Evolutionary conservation across 2,113 vertebrate species (phyloP), one percentile per base, ranked within the genome.

Genomic region (Forbesichthys papilliferus): DNA sequence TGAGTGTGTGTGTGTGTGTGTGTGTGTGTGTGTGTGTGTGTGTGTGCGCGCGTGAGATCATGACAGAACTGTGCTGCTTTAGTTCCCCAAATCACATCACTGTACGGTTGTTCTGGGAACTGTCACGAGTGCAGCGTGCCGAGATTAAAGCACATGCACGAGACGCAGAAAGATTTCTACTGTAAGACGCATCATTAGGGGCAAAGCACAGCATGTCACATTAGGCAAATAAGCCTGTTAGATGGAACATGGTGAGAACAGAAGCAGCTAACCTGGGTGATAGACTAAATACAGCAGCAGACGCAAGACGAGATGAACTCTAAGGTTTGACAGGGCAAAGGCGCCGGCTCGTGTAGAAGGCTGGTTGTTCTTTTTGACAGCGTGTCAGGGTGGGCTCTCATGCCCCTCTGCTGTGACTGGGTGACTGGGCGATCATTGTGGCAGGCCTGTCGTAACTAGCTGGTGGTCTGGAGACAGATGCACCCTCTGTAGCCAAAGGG

Each of bases 371-470:
- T 92, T 95, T 95, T 94, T 94, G 86, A 93, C 86, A 91, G 84
- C 87, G 77, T 93, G 94, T 93, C 92, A 92, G 87, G 83, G 89
- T 91, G 90, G 90, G 92, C 94, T 94, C 92, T 93, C 94, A 94
- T 93, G 94, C 94, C 90, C 94, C 94, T 93, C 91, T 92, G 89
- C 90, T 86, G 80, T 88, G 88, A 90, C 87, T 91, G 93, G 93
- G 87, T 92, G 92, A 95, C 90, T 90, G 92, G 91, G 91, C 94
- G 93, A 97, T 96, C 93, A 83, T 91, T 95, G 92, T 97, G 95
- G 94, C 96, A 95, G 92, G 92, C 88, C 93, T 96, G 97, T 98
- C 95, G 96, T 93, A 93, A 93, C 90, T 92, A 89, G 89, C 92
- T 93, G 92, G 86, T 91, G 92, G 94, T 91, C 90, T 86, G 86